Conservation (phyloP, 2,113 vertebrate genomes). For the Echinops telfairi region DNA sequence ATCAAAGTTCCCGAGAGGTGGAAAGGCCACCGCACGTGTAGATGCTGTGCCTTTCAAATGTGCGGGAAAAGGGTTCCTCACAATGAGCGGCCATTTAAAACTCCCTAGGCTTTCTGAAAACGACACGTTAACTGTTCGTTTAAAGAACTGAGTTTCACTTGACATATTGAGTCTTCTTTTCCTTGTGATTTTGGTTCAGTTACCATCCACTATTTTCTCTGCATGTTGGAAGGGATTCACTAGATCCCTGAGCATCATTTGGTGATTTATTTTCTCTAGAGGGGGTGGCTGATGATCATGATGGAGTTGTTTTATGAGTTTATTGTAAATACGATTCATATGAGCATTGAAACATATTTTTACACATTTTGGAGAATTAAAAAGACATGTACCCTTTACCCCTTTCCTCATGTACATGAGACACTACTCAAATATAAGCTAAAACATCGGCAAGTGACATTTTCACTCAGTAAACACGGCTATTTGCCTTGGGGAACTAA, state of each 20-base stretch:
- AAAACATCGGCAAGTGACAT: neutral
- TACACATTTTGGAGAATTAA: slow-evolving; percentile 41
- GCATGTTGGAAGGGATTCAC: neutral
- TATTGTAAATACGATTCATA: neutral
- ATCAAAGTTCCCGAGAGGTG: slow-evolving; percentile 82
- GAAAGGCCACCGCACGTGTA: slow-evolving; percentile 78
- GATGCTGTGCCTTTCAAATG: slow-evolving; percentile 82
- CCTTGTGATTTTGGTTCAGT: slow-evolving; percentile 10
- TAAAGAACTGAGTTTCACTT: slow-evolving; percentile 70
- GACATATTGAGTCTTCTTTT: slow-evolving; percentile 28
- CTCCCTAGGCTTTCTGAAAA: slow-evolving; percentile 63
- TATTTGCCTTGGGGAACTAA: neutral
- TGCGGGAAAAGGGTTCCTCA: slow-evolving; percentile 78
- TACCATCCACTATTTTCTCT: neutral
- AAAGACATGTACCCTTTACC: neutral
- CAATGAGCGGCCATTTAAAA: slow-evolving; percentile 77
- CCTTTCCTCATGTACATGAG: neutral
- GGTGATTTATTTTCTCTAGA: neutral
- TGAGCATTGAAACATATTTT: neutral
- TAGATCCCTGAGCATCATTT: too few relatives aligned
- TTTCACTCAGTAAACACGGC: neutral
- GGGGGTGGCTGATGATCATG: neutral
- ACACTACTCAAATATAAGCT: neutral
- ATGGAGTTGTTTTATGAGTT: neutral
- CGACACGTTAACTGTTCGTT: slow-evolving; percentile 61